Evolutionary conservation across 2,113 vertebrate genomes (phyloP), one percentile per base, ranked within the genome.

Genomic region (Indri indri): DNA sequence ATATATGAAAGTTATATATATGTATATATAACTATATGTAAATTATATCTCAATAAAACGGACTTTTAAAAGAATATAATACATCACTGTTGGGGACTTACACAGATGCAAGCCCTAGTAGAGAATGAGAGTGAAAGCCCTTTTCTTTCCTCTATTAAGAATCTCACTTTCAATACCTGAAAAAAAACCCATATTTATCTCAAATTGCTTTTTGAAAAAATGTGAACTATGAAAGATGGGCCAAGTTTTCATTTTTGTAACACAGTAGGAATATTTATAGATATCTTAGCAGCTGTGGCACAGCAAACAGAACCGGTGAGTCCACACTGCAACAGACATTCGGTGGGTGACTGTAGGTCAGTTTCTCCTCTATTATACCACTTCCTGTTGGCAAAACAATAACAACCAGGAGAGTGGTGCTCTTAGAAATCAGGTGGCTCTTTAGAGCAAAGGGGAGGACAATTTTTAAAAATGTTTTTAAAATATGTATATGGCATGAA

Each of bases 161-260:
- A 90, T 73, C n/a, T 93, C 50, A 59, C 30, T 84, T 85, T 85
- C 61, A 94, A 9, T 61, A 54, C 0, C n/a, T 13, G 61, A 30
- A 63, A 63, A 63, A 27, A 37, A 74, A 66, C 73, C 88, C 8
- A 23, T 47, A 65, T 81, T 96, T 34, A 74, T 8, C 42, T 70
- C 76, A 92, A 61, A 85, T 30, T 77, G 23, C 14, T 42, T 93
- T 23, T 93, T 93, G 47, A 81, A 42, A n/a, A 93, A 70, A 42
- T 89, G 37, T 17, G 73, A 81, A 92, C 8, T 42, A 45, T 79
- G 81, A 71, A 25, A 42, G 10, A 88, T 63, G 13, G 17, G 27
- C 54, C 68, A 82, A 79, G 20, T 25, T 70, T 79, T 87, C 50
- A 32, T 70, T 65, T 11, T 91, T 74, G 9, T 95, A 61, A 65